Conservation (phyloP, 2,888 invertebrate genomes). For the Lycophotia porphyrea region DNA sequence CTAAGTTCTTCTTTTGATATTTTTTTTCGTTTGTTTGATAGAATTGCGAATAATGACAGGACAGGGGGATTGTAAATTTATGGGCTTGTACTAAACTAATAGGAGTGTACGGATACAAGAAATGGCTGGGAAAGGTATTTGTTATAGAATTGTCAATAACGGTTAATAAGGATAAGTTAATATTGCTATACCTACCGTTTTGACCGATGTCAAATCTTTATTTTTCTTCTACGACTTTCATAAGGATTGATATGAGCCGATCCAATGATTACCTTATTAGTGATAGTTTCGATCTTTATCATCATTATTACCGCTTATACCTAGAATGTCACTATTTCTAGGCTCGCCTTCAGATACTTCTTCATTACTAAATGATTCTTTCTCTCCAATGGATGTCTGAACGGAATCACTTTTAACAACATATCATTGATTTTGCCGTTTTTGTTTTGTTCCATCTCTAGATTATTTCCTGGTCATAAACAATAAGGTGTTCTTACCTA, state of each 20-base stretch:
- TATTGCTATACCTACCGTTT: neutral
- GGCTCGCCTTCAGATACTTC: too few relatives aligned
- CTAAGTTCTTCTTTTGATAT: constrained; percentile 15
- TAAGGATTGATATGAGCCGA: neutral
- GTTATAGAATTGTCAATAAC: neutral
- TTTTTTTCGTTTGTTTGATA: neutral
- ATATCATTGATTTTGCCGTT: accelerated
- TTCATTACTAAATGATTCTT: neutral
- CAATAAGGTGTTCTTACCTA: neutral
- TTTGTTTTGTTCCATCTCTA: neutral
- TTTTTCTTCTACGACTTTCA: neutral
- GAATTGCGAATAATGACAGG: constrained; percentile 15
- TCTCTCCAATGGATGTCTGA: neutral
- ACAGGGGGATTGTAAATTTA: constrained; percentile 1
- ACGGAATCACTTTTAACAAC: neutral
- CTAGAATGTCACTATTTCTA: too few relatives aligned
- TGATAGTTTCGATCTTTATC: too few relatives aligned
- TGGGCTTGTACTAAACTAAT: neutral
- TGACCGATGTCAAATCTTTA: neutral
- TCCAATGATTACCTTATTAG: too few relatives aligned
- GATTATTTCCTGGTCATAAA: too few relatives aligned
- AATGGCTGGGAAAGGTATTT: neutral
- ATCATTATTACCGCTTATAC: too few relatives aligned
- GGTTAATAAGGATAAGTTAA: neutral
- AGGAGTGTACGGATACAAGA: neutral